These are phyloP conservation scores for Fundulus diaphanus DNA, from an alignment of 2,797 vertebrate genomes.

Conservation along the genomic window DNA sequence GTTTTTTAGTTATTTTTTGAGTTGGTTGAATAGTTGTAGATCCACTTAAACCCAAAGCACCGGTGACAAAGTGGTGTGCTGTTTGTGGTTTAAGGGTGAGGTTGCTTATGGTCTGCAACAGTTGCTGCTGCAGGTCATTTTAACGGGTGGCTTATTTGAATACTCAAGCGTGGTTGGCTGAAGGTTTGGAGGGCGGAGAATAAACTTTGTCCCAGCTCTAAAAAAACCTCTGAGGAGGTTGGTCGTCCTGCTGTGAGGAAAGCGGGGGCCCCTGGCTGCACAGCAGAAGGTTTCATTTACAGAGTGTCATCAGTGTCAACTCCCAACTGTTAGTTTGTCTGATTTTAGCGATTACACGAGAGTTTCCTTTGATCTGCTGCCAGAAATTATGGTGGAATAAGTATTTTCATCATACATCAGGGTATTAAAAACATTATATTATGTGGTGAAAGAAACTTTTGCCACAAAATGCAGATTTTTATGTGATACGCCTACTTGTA, in stretches of 20 bases:
- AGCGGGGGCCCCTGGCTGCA: conserved; percentile 1
- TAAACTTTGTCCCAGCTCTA: conserved; percentile 40
- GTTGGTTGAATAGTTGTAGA: conserved; percentile 18
- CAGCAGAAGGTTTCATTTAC: conserved; percentile 6
- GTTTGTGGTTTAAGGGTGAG: conserved; percentile 34
- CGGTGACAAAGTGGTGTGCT: conserved; percentile 21
- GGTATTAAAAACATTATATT: neutral
- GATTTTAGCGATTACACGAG: neutral
- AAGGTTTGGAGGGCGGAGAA: conserved; percentile 51
- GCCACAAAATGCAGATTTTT: neutral
- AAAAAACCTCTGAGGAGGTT: conserved; percentile 2
- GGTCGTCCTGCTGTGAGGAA: conserved; percentile 19
- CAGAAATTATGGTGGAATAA: neutral
- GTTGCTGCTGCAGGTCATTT: conserved; percentile 70
- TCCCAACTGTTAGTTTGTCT: neutral
- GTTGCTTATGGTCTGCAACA: conserved; percentile 70
- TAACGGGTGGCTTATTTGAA: conserved; percentile 80
- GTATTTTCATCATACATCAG: neutral
- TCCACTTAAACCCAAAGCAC: conserved; percentile 53
- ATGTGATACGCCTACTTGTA: neutral
- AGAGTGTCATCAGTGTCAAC: neutral
- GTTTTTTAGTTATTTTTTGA: conserved; percentile 9
- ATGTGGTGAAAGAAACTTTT: neutral
- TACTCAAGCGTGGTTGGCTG: conserved; percentile 73
- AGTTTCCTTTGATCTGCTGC: neutral